Evolutionary conservation across 2,113 vertebrate genomes (phyloP), one percentile per base, ranked within the genome.

Genomic region (Campylorhamphus procurvoides): DNA sequence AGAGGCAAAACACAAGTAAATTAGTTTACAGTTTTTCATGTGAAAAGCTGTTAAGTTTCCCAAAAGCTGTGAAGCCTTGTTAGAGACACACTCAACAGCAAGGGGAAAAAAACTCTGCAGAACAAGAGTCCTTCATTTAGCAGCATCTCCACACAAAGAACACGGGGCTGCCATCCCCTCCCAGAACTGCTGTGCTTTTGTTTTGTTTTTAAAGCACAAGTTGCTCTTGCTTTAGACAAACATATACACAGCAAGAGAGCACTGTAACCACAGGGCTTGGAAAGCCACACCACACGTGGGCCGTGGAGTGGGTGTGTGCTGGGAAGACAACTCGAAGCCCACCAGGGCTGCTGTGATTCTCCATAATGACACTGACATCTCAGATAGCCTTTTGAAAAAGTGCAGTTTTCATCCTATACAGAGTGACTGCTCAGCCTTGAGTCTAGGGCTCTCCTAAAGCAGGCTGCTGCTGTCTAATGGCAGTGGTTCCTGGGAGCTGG

Each of bases 221-320:
- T 44, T 29, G 39, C 12, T 31, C 31, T 9, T 46, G 53, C n/a
- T 82, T 91, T 59, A 49, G 40, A 50, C 56, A 47, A 67, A 14
- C 52, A 37, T 35, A 35, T n/a, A 67, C 68, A 53, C 59, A 87
- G 72, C n/a, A 58, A 64, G 55, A 44, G 18, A 62, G 14, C 18
- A 10, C 6, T 60, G 16, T 29, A 53, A 53, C 27, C 66, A 59
- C 13, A 49, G 6, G 10, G 33, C 12, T 66, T 12, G 46, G 44
- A 28, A 76, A 60, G 10, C 4, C 0, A 5, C 12, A 16, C 2
- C 31, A 19, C 4, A 20, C 37, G 12, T 0, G 3, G 20, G 22
- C 13, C 44, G 42, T 0, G 11, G 67, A 25, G 58, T 3, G 33
- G 16, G 15, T 20, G 50, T 25, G 50, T 1, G 8, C 31, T 18